phyloP scores from a whole-genome alignment of 2,888 invertebrate species.

The Cephus pygmeus region DNA sequence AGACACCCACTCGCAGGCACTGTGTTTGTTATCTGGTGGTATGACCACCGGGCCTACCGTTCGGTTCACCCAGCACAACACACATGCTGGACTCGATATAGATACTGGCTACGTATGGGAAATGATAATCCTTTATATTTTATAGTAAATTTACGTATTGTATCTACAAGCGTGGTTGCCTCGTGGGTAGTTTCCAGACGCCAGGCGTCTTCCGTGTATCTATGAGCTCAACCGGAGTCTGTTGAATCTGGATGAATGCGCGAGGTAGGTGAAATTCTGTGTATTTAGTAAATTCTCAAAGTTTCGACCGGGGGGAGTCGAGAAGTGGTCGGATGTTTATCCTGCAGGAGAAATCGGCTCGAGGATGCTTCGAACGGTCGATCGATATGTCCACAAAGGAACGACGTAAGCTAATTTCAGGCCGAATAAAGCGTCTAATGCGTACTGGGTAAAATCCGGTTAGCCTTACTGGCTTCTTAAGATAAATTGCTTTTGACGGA shows the following conservation, averaged over 20 bases:
- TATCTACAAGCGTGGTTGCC: neutral
- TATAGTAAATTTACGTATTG: neutral
- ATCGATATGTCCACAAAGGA: neutral
- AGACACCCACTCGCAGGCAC: neutral
- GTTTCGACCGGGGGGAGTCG: neutral
- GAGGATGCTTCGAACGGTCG: neutral
- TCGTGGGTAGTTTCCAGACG: neutral
- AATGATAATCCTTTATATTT: neutral
- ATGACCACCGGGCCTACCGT: neutral
- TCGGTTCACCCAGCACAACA: neutral
- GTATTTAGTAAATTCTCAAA: neutral
- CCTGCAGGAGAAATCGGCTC: neutral
- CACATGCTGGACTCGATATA: neutral
- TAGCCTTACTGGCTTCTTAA: constrained; percentile 51
- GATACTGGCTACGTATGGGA: neutral
- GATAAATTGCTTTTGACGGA: constrained; percentile 59
- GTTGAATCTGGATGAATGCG: neutral
- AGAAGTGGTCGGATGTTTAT: neutral
- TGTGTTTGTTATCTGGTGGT: neutral
- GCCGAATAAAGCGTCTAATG: constrained; percentile 53
- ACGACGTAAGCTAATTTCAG: constrained; percentile 51
- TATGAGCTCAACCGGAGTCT: neutral
- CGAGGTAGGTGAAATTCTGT: neutral
- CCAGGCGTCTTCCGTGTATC: neutral
- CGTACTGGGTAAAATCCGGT: constrained; percentile 52